Base-by-base conservation (phyloP, 2,113 vertebrate genomes). In the Origma solitaria region DNA sequence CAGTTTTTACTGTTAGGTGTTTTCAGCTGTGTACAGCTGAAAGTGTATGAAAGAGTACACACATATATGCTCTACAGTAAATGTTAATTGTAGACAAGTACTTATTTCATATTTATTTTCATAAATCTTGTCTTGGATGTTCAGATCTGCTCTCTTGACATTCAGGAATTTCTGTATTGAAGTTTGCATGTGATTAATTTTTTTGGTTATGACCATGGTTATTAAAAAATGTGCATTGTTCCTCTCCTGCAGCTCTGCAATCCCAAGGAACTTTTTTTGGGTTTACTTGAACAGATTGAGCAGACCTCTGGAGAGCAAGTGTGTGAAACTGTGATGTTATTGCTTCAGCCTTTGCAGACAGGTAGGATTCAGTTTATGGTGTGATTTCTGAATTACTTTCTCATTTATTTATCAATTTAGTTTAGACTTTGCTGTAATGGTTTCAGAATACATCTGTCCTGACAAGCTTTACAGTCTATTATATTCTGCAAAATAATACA, bases 191-290 rank as follows among this genome's bases (percentile, higher is more conserved):
- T 75, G 49, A 42, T 86, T 3, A 42, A 13, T 49, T 37, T 58
- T 82, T 79, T 76, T 53, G 5, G 24, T 68, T 61, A 30, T 66
- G 30, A 69, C 40, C 4, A 4, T 28, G 17, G 14, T 58, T 42
- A 58, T 91, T 65, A 15, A 68, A 93, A 81, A 35, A 17, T 28
- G n/a, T 1, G 4, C 6, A 9, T 85, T 87, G 38, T 72, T 91
- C 19, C 24, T 82, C 31, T 86, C 62, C 78, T 98, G 92, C 95
- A 99, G 99, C 97, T 98, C 3, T 99, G 99, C 95, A 98, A 98
- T 96, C 98, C 99, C 11, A 99, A 99, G 98, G 99, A 99, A 97
- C 97, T 99, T 93, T 97, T 99, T 92, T 97, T 99, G 93, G 99
- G 99, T 94, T 97, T 99, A 92, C 97, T 99, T 97, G 99, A 99